These are phyloP conservation scores for Andrena haemorrhoa DNA, from an alignment of 2,888 invertebrate species.

Conservation along the genomic window DNA sequence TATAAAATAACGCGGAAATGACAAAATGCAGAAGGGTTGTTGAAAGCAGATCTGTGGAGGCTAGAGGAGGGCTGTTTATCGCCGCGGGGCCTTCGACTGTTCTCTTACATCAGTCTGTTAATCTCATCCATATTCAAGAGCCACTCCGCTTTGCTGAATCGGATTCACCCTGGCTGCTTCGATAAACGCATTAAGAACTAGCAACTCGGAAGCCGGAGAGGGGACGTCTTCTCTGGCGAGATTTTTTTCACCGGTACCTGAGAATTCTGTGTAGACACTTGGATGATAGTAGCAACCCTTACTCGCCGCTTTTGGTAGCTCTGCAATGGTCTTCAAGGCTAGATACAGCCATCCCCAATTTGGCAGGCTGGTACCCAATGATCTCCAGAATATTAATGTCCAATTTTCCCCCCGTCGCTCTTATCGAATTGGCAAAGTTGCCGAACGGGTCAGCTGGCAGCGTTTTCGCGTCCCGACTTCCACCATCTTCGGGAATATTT, in stretches of 20 bases:
- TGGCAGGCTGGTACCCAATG: slow-evolving; percentile 4
- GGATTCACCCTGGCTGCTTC: slow-evolving; percentile 34
- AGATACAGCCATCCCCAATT: background rate
- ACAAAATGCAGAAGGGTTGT: background rate
- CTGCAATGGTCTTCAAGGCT: too few relatives aligned
- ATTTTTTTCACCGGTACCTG: background rate
- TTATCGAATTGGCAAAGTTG: slow-evolving; percentile 2
- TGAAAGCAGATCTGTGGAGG: background rate
- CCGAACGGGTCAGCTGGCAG: background rate
- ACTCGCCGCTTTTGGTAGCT: too few relatives aligned
- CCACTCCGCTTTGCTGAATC: slow-evolving; percentile 30
- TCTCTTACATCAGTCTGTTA: slow-evolving; percentile 41
- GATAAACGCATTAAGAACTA: slow-evolving; percentile 48
- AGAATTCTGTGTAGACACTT: too few relatives aligned
- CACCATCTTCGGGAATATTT: background rate
- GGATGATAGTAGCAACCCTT: background rate
- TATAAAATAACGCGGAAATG: background rate
- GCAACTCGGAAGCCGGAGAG: slow-evolving; percentile 9
- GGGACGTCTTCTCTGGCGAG: background rate
- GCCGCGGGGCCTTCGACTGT: slow-evolving; percentile 27
- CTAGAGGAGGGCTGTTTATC: slow-evolving; percentile 26
- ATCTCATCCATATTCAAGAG: slow-evolving; percentile 60
- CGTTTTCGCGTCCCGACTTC: background rate
- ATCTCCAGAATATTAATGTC: slow-evolving; percentile 20
- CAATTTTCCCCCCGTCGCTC: slow-evolving; percentile 14